These are phyloP conservation scores for Anorthoa munda DNA, from an alignment of 2,888 invertebrate genomes.

Conservation along the genomic window DNA sequence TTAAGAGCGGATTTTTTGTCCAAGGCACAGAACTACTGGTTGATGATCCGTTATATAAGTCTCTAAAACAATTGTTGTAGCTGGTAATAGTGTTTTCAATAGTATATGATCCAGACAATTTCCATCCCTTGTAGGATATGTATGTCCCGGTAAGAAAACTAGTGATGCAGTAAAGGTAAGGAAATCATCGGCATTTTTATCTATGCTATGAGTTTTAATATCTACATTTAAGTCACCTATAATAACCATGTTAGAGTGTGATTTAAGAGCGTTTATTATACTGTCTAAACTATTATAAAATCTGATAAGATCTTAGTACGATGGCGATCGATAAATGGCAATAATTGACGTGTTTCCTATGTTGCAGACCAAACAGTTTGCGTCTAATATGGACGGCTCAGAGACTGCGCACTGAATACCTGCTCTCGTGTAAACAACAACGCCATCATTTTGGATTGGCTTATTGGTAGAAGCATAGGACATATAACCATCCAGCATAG, in stretches of 20 bases:
- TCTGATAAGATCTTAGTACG: not conserved
- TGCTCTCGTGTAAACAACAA: not conserved
- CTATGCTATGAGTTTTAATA: no score
- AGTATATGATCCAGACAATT: no score
- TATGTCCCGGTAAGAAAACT: no score
- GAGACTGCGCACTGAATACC: not conserved
- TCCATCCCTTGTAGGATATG: no score
- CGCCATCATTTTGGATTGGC: conserved; percentile 3
- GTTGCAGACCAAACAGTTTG: not conserved
- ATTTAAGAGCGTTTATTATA: no score
- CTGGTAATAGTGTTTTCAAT: not conserved
- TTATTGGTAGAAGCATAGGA: not conserved
- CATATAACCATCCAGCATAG: not conserved
- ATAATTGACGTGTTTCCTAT: not conserved
- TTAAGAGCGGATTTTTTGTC: not conserved
- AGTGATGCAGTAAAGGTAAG: no score
- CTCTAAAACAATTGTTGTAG: not conserved
- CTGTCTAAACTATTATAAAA: not conserved
- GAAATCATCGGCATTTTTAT: no score
- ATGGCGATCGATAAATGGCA: not conserved
- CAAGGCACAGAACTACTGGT: not conserved
- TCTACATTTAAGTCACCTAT: no score
- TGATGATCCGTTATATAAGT: not conserved
- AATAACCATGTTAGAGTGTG: no score
- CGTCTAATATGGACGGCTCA: not conserved